Conservation (phyloP, 2,888 invertebrate species). For the Ochlodes sylvanus region DNA sequence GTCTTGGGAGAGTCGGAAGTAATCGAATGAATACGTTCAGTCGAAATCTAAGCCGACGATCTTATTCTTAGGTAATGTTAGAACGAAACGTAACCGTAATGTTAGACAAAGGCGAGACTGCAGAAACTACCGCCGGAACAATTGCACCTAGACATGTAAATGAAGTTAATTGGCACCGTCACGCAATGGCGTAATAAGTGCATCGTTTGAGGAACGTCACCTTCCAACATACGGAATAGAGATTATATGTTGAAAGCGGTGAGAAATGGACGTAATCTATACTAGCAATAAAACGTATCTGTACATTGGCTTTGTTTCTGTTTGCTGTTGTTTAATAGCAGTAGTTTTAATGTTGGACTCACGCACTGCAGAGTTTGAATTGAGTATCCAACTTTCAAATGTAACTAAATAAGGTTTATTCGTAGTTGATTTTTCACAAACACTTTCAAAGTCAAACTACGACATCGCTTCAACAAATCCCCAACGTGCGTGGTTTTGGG, state of each 20-base stretch:
- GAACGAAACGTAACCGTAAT: slow-evolving; percentile 42
- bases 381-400: too few species aligned
- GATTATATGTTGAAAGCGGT: not conserved
- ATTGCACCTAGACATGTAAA: slow-evolving; percentile 64
- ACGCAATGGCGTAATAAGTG: slow-evolving; percentile 52
- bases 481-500: too few species aligned
- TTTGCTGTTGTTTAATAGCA: too few species aligned
- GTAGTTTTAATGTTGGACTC: too few species aligned
- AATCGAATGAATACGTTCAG: slow-evolving; percentile 17
- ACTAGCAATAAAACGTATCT: too few species aligned
- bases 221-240: not conserved
- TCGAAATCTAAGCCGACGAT: slow-evolving; percentile 30
- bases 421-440: too few species aligned
- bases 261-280: too few species aligned
- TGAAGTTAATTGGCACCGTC: slow-evolving; percentile 60
- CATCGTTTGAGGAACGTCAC: slow-evolving; percentile 38
- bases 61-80: slow-evolving; percentile 40
- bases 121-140: slow-evolving; percentile 64
- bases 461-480: too few species aligned
- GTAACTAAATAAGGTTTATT: too few species aligned
- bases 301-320: too few species aligned
- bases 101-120: slow-evolving; percentile 65
- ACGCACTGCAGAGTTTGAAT: too few species aligned
- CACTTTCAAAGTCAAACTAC: too few species aligned
- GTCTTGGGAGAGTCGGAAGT: slow-evolving; percentile 33